A percentile compares a stretch with the other conserved stretches of the same genome.
Evolutionary conservation across 2,797 vertebrate genomes (phyloP).

Genomic region (Pelochelys cantorii): DNA sequence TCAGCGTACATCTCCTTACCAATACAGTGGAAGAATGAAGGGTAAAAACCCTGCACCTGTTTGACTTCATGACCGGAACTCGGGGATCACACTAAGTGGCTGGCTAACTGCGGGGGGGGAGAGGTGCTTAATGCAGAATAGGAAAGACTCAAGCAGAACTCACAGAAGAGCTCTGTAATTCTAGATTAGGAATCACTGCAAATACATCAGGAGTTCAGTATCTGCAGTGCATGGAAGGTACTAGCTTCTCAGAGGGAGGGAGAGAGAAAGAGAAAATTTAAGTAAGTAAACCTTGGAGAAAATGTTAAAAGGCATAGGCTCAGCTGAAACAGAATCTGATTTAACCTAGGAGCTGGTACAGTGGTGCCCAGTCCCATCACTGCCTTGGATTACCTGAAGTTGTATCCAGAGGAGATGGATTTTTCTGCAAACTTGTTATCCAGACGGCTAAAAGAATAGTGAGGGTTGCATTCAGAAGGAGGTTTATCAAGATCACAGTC

Average conservation of each 20-base stretch:
- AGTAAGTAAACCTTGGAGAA: background rate
- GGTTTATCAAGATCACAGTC: constrained; percentile 94
- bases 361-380: accelerated
- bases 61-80: background rate
- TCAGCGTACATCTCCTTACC: background rate
- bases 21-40: background rate
- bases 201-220: background rate
- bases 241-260: background rate
- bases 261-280: background rate
- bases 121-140: background rate
- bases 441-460: constrained; percentile 92
- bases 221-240: background rate
- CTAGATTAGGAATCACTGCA: background rate
- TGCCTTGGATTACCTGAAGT: constrained; percentile 89
- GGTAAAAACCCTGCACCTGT: background rate
- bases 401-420: constrained; percentile 91
- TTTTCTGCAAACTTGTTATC: constrained; percentile 83
- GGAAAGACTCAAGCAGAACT: background rate
- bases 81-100: background rate
- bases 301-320: background rate
- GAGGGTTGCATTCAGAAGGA: constrained; percentile 88
- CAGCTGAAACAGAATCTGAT: background rate
- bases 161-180: background rate
- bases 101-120: no score
- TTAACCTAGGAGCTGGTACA: background rate